Conservation (phyloP, 2,888 invertebrate genomes). For the Neelides folsomi region DNA sequence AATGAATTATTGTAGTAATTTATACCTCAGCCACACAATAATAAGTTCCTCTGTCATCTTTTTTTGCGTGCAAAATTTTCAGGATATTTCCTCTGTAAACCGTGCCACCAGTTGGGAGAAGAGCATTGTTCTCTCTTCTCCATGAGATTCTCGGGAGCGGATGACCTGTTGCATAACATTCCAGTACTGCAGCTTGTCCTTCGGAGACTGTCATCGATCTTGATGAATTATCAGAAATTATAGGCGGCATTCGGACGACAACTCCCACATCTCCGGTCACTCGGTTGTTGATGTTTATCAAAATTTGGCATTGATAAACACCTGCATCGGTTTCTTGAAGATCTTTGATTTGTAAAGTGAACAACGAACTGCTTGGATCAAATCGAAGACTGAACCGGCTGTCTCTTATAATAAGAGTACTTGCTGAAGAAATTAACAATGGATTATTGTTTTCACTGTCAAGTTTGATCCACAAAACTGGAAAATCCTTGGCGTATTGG, state of each 20-base stretch:
- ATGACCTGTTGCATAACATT: constrained; percentile 77
- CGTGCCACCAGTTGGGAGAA: constrained; percentile 78
- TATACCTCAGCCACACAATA: constrained; percentile 59
- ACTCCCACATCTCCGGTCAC: constrained; percentile 72
- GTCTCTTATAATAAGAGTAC: constrained; percentile 70
- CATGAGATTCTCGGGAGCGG: constrained; percentile 74
- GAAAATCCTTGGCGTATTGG: constrained; percentile 74
- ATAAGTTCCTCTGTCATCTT: constrained; percentile 83
- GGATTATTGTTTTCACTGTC: constrained; percentile 50
- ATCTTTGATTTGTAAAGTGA: constrained; percentile 67
- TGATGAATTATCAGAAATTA: constrained; percentile 85
- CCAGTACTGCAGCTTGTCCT: constrained; percentile 61
- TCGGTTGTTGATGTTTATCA: constrained; percentile 64
- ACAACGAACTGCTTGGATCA: constrained; percentile 68
- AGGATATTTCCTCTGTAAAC: constrained; percentile 45
- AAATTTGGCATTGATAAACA: constrained; percentile 70
- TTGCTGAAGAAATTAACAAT: constrained; percentile 66
- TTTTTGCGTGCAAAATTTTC: constrained; percentile 44
- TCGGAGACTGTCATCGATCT: constrained; percentile 66
- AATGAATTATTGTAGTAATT: constrained; percentile 17
- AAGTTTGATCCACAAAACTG: constrained; percentile 67
- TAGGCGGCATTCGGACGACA: constrained; percentile 74
- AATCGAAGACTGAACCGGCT: constrained; percentile 68
- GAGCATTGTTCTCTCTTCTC: constrained; percentile 84
- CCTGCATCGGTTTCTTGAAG: constrained; percentile 89